Evolutionary conservation across 2,113 vertebrate genomes (phyloP), one percentile per base, ranked within the genome.

Genomic region (Myanophis thanlyinensis): DNA sequence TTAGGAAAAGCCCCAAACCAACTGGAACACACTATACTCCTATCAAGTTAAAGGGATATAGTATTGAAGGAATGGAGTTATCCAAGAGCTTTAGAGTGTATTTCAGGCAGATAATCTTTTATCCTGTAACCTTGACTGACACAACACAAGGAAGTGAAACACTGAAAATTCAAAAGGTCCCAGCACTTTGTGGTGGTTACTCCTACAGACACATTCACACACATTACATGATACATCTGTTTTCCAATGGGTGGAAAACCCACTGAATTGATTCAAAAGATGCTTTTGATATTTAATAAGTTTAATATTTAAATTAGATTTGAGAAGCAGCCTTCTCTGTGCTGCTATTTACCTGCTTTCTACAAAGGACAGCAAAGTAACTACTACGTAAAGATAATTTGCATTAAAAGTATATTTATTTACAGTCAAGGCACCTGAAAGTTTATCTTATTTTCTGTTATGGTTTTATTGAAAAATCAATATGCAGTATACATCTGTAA

Each of bases 381-480:
- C 94, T 95, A 96, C 54, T 96, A 95, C 92, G 94, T 95, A 94
- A 88, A 59, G 97, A 87, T 84, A 90, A 92, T 94, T 92, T 90
- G 92, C 48, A 94, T 92, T 94, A 93, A 94, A 94, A 88, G 49
- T 47, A 9, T 94, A 91, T 90, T 94, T 97, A 94, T 93, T 96
- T 94, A 95, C 92, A 94, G 51, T 94, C 44, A 96, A 56, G 89
- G 93, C 62, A 92, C 93, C 93, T 93, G 95, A 95, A 94, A 94
- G 92, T 93, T 89, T 94, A n/a, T 18, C 10, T 93, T 91, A 91
- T 88, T 86, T 94, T 96, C 92, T 88, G 93, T 89, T 94, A 94
- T 54, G n/a, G 12, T 96, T 97, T 96, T 96, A 94, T 95, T 59
- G 22, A 80, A 73, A 67, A 80, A 80, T 80, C 35, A 80, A 80